Base-by-base conservation (phyloP, 2,888 invertebrate genomes). In the Chymomyza amoena region DNA sequence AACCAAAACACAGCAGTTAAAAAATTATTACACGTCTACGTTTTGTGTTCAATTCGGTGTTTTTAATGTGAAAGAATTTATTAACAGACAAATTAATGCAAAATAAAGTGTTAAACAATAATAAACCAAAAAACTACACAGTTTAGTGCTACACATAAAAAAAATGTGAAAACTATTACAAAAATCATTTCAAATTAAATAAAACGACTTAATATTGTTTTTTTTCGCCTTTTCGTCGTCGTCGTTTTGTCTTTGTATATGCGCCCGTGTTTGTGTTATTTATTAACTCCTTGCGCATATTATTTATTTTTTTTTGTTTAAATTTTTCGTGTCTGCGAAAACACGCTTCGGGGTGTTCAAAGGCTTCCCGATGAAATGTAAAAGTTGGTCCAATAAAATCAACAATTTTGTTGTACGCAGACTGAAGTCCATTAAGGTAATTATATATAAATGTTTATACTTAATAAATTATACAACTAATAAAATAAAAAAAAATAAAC, bases 341-440 rank as follows among this genome's bases (percentile, higher is more conserved):
- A 52, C 63, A 68, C 69, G 61, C 66, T 62, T 50, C 67, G 60
- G 68, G 68, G 32, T 32, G 52, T 39, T 54, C 25, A 69, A 69
- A 84, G 79, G 89, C 90, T 84, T 91, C 88, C 90, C 85, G 82
- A 91, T 91, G 91, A 91, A 91, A 91, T 91, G 91, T 86, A 91
- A 91, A 91, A 91, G 89, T 78, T 91, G 91, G 91, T 91, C 91
- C 66, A 90, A 90, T 87, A 91, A 91, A 90, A 84, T 91, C 88
- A 91, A 91, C 91, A 90, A 90, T 75, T 91, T 90, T 90, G 91
- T 91, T 91, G 91, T 89, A 70, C 90, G 91, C 72, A 88, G 84
- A 84, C 80, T 91, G 72, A 91, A 91, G 79, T 90, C 88, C 66
- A 90, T 91, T 72, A 91, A 91, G 91, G 91, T 91, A 90, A 90